Percentiles rank a stretch among this genome's conserved stretches.
Conservation (phyloP, 2,888 invertebrate species). For the Taenaris catops region DNA sequence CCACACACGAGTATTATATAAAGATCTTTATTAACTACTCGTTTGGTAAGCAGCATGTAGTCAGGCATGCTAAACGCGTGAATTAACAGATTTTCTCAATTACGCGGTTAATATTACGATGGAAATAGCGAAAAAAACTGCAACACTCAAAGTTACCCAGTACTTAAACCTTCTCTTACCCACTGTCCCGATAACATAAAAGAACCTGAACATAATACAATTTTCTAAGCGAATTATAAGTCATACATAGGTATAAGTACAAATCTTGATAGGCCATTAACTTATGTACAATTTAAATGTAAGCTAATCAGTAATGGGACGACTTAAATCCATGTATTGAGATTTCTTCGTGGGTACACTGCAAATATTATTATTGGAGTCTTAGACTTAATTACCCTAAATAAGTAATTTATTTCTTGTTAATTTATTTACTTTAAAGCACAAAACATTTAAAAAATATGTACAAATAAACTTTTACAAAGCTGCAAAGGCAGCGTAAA, state of each 20-base stretch:
- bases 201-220: slow-evolving; percentile 33
- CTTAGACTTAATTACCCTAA: neutral
- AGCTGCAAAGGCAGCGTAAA: no score
- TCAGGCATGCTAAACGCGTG: no score
- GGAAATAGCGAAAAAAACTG: slow-evolving; percentile 11
- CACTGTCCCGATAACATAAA: slow-evolving; percentile 23
- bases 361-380: slow-evolving; percentile 19
- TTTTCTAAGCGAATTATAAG: no score
- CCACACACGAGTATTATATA: no score
- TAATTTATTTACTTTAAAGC: no score
- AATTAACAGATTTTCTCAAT: slow-evolving; percentile 7
- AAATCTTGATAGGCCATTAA: slow-evolving; percentile 23
- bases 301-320: slow-evolving; percentile 26
- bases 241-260: no score
- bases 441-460: no score
- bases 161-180: slow-evolving; percentile 30
- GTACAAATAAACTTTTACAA: no score
- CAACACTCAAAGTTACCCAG: slow-evolving; percentile 7
- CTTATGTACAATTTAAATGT: slow-evolving; percentile 23
- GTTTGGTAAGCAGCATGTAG: no score
- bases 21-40: no score
- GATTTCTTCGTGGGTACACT: slow-evolving; percentile 27
- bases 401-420: no score
- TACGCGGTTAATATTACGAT: neutral
- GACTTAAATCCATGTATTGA: slow-evolving; percentile 24